phyloP scores from a whole-genome alignment of 1,140 invertebrate species.

The Rhysida immarginata region DNA sequence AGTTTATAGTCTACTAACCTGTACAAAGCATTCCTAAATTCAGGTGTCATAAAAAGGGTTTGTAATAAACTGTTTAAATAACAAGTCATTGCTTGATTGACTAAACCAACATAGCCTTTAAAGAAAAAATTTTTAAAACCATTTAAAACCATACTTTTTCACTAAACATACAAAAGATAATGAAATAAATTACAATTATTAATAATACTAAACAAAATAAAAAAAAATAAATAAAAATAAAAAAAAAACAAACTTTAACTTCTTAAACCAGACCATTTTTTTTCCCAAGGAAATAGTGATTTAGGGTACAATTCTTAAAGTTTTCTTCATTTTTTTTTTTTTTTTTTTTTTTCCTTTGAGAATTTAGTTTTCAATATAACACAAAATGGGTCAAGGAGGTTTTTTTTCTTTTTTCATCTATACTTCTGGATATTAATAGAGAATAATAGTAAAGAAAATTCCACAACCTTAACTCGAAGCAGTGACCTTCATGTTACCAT shows the following conservation, averaged over 20 bases:
- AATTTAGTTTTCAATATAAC: no score
- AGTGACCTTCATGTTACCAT: no score
- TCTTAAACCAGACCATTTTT: no score
- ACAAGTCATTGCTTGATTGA: conserved; percentile 90
- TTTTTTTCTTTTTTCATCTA: no score
- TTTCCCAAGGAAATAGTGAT: no score
- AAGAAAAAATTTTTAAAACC: conserved; percentile 11
- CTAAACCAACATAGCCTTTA: conserved; percentile 61
- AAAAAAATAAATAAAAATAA: neutral
- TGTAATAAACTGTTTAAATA: conserved; percentile 83
- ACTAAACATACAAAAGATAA: neutral
- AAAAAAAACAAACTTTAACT: neutral
- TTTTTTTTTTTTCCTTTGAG: no score
- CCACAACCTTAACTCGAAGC: no score
- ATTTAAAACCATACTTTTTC: neutral
- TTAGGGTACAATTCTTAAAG: no score
- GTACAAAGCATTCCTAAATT: conserved; percentile 80
- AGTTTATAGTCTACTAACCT: conserved; percentile 29
- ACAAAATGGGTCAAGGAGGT: no score
- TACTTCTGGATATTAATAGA: no score
- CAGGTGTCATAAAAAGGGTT: conserved; percentile 85
- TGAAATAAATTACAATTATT: neutral
- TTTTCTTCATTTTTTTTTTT: no score
- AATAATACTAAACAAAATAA: neutral
- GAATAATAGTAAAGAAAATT: no score